Evolutionary conservation across 1,140 invertebrate species (phyloP).

Genomic region (Meloidogyne floridensis): DNA sequence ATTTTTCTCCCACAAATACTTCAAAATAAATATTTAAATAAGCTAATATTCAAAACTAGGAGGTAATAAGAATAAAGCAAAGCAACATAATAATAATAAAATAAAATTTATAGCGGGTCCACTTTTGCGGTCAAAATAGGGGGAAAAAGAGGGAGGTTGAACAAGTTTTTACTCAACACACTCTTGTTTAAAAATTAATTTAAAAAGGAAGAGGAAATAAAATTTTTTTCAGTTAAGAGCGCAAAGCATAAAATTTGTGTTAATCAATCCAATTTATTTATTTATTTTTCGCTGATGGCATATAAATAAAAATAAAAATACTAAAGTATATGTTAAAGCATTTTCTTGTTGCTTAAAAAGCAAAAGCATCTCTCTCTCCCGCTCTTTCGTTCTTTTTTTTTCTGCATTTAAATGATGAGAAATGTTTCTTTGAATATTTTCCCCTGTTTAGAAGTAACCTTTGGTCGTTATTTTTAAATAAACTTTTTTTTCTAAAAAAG

Average conservation of each 20-base stretch:
- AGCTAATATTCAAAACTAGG: not conserved
- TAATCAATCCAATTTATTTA: constrained; percentile 4
- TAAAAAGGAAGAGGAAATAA: not conserved
- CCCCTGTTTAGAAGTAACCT: too few species aligned
- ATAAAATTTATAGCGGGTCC: not conserved
- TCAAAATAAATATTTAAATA: not conserved
- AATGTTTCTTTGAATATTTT: too few species aligned
- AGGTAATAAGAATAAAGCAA: not conserved
- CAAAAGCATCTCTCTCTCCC: too few species aligned
- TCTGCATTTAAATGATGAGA: too few species aligned
- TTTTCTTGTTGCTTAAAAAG: too few species aligned
- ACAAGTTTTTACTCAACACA: not conserved
- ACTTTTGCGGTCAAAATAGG: not conserved
- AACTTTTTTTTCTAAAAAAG: too few species aligned
- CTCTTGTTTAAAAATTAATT: not conserved
- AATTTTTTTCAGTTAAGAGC: not conserved
- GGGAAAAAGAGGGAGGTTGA: not conserved
- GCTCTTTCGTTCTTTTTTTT: too few species aligned
- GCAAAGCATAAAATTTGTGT: not conserved
- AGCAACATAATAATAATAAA: not conserved
- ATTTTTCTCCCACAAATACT: too few species aligned
- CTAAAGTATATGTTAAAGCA: not conserved
- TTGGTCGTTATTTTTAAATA: too few species aligned
- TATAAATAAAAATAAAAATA: not conserved
- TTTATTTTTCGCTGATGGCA: not conserved